phyloP scores from a whole-genome alignment of 2,113 vertebrate genomes.

The Tetraodon nigroviridis region DNA sequence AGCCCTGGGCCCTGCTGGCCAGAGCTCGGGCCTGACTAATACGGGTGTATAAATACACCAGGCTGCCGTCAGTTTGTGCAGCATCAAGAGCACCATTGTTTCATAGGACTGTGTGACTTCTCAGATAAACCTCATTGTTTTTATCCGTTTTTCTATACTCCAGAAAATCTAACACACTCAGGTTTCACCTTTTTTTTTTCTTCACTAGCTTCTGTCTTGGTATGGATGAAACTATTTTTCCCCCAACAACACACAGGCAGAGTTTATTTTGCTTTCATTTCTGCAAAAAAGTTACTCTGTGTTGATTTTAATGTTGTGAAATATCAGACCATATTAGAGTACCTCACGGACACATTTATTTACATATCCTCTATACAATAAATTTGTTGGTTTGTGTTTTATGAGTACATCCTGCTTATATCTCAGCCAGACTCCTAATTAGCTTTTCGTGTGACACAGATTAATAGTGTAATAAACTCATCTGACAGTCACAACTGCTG shows the following conservation, averaged over 20 bases:
- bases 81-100: slow-evolving; percentile 69
- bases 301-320: neutral
- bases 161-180: slow-evolving; percentile 28
- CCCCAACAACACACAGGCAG: neutral
- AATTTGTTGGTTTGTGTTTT: neutral
- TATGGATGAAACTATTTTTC: neutral
- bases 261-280: neutral
- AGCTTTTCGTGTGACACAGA: slow-evolving; percentile 36
- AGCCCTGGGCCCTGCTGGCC: slow-evolving; percentile 60
- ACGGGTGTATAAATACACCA: slow-evolving; percentile 71
- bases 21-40: slow-evolving; percentile 64
- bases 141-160: slow-evolving; percentile 26
- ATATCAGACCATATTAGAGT: neutral
- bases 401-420: slow-evolving; percentile 8
- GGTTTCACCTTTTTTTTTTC: neutral
- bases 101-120: slow-evolving; percentile 55
- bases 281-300: neutral
- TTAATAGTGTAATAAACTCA: slow-evolving; percentile 59
- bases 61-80: slow-evolving; percentile 52
- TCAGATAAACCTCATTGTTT: slow-evolving; percentile 56
- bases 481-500: slow-evolving; percentile 34
- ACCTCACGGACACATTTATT: neutral
- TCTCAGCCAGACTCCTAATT: slow-evolving; percentile 42
- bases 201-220: neutral
- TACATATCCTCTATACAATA: neutral